Percentiles rank a stretch among this genome's conserved stretches.
Evolutionary conservation across 2,113 vertebrate species (phyloP).

Genomic region (Haemorhous mexicanus): DNA sequence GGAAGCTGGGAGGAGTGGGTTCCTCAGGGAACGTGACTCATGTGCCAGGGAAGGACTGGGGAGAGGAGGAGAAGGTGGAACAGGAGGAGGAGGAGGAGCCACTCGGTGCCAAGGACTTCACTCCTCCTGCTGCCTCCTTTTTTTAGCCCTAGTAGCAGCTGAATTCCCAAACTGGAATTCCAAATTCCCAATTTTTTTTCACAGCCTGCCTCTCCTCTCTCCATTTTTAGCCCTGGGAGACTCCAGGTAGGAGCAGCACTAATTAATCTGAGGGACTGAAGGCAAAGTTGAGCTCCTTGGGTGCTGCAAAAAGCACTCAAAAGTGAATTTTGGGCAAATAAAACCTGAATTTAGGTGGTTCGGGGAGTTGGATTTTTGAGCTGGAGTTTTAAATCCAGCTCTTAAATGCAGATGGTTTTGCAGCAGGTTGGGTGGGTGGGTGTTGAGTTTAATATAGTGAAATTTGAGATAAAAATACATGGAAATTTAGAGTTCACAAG

Average conservation of each 20-base stretch:
- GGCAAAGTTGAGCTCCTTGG: background rate
- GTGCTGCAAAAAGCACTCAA: background rate
- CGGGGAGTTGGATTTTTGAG: background rate
- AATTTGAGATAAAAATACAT: background rate
- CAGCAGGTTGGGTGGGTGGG: background rate
- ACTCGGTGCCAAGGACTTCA: background rate
- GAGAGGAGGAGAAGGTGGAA: background rate
- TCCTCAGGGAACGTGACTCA: background rate
- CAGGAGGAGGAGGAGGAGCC: background rate
- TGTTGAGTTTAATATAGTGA: background rate
- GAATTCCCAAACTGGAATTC: background rate
- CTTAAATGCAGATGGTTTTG: background rate
- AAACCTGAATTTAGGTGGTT: background rate
- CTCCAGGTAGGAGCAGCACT: background rate
- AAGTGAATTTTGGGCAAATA: background rate
- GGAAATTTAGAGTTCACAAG: background rate
- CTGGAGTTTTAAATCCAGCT: background rate
- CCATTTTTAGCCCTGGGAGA: background rate
- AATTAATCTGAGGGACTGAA: rapidly evolving
- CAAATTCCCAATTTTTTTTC: background rate
- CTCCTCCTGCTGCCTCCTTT: background rate
- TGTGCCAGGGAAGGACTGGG: background rate
- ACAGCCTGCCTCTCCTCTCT: background rate
- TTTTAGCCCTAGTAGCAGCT: background rate
- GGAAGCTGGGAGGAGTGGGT: background rate